Percentiles rank a stretch among this genome's conserved stretches.
Conservation (phyloP, 2,888 invertebrate genomes). For the Hoplodrina blanda region DNA sequence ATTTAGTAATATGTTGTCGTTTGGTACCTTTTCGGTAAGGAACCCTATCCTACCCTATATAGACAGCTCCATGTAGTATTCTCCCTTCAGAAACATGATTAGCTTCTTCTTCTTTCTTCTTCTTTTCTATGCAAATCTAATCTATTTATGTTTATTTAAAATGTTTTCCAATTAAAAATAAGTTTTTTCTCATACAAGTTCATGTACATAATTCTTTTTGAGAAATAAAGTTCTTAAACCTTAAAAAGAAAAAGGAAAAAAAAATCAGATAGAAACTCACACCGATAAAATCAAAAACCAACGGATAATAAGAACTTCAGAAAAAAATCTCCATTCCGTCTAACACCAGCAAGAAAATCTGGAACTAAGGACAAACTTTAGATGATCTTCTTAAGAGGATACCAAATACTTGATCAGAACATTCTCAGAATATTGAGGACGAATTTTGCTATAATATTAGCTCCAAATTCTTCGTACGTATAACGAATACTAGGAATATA, state of each 20-base stretch:
- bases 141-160: too few species aligned
- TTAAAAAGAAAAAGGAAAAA: background rate
- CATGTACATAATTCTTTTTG: too few species aligned
- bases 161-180: too few species aligned
- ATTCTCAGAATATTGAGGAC: conserved; percentile 26
- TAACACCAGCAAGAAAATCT: conserved; percentile 15
- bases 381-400: conserved; percentile 20
- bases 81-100: too few species aligned
- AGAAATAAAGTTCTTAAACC: too few species aligned
- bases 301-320: conserved; percentile 2
- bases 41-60: too few species aligned
- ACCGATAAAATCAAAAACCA: background rate
- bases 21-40: too few species aligned
- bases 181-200: too few species aligned
- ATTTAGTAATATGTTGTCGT: too few species aligned
- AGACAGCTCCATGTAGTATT: too few species aligned
- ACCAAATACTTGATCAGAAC: conserved; percentile 13
- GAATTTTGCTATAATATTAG: conserved; percentile 6
- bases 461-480: conserved; percentile 33
- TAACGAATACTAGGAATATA: conserved; percentile 41
- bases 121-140: too few species aligned
- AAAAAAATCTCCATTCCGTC: background rate
- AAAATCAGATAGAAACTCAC: conserved; percentile 8
- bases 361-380: conserved; percentile 24
- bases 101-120: too few species aligned